Conservation (phyloP, 2,113 vertebrate species). For the Apteryx mantelli region DNA sequence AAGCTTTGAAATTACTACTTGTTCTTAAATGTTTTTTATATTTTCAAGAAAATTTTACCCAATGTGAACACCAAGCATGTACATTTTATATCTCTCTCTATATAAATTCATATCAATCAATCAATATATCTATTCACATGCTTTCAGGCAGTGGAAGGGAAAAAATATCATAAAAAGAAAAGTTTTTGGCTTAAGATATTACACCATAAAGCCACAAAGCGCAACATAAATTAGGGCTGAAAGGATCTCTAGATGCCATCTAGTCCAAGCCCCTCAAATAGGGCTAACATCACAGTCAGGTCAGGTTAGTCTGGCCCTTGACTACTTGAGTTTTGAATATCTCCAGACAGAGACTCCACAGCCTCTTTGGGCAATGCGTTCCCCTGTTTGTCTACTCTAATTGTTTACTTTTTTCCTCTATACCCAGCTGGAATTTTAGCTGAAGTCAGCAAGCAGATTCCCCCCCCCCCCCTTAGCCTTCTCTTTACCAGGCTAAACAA, state of each 20-base stretch:
- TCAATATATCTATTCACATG: neutral
- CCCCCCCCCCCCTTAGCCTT: neutral
- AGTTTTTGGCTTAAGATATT: neutral
- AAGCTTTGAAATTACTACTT: slow-evolving; percentile 32
- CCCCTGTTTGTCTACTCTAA: too few species aligned
- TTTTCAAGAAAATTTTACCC: neutral
- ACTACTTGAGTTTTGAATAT: neutral
- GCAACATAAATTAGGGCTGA: accelerated
- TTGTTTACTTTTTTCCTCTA: too few species aligned
- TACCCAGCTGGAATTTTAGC: neutral
- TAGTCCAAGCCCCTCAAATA: neutral
- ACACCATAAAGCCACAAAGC: neutral
- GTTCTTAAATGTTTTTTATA: slow-evolving; percentile 13
- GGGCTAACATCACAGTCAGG: neutral
- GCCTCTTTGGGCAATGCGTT: neutral
- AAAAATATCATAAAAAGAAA: neutral
- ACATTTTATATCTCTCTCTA: neutral
- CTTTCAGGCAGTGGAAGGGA: neutral
- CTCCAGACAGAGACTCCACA: neutral
- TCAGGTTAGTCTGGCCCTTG: neutral
- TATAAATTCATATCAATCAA: neutral
- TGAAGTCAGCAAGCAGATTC: neutral
- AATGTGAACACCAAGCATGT: neutral
- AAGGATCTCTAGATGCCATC: neutral
- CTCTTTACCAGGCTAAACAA: neutral